A percentile compares a stretch with the other conserved stretches of the same genome.
Conservation (phyloP, 2,888 invertebrate genomes). For the Ellobium chinense region DNA sequence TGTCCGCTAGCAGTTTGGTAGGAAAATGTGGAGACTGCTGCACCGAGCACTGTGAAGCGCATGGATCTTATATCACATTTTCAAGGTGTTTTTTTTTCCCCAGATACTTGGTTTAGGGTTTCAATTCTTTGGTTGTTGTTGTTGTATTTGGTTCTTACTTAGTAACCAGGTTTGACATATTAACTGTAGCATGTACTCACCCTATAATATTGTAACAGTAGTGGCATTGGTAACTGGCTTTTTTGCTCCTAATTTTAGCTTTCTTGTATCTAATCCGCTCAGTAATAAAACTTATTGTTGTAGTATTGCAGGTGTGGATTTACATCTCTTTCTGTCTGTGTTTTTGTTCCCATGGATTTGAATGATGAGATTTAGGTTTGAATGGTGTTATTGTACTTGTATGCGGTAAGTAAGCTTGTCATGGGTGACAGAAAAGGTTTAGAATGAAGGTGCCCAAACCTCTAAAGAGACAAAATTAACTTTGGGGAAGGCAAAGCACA, state of each 20-base stretch:
- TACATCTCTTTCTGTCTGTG: neutral
- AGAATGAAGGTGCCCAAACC: too few species aligned
- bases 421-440: too few species aligned
- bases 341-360: too few species aligned
- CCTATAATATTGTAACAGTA: constrained; percentile 10
- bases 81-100: constrained; percentile 11
- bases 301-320: constrained; percentile 5
- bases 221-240: constrained; percentile 7
- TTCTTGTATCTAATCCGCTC: neutral
- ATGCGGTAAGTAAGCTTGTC: too few species aligned
- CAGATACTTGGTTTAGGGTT: constrained; percentile 3
- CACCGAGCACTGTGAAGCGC: constrained; percentile 51
- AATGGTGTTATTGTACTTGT: too few species aligned
- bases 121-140: constrained; percentile 4
- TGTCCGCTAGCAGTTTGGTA: constrained; percentile 39
- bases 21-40: constrained; percentile 66
- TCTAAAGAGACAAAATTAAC: too few species aligned
- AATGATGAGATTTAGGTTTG: too few species aligned
- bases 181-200: constrained; percentile 1
- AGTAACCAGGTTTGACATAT: constrained; percentile 26
- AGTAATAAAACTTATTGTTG: constrained; percentile 28
- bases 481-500: too few species aligned
- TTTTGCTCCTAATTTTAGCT: neutral
- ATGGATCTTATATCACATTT: constrained; percentile 38
- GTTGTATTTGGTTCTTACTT: constrained; percentile 25